Conservation (phyloP, 2,113 vertebrate species). For the Lasiurus cinereus region DNA sequence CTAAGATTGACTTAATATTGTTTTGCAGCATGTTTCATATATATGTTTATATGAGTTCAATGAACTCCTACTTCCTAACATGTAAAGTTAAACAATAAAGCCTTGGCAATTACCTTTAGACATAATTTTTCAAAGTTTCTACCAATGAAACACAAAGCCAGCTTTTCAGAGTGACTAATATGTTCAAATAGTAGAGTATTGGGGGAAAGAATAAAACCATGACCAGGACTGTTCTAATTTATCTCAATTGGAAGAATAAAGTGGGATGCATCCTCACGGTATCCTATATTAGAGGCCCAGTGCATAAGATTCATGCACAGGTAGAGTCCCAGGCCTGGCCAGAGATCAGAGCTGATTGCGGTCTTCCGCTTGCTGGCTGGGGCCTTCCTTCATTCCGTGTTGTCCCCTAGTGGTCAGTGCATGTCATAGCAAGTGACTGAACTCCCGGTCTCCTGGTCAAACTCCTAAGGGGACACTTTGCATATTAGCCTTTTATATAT, state of each 20-base stretch:
- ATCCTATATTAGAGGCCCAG: background rate
- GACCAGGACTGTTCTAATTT: background rate
- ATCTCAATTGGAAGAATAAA: background rate
- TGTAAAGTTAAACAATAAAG: conserved; percentile 47
- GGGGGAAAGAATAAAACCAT: background rate
- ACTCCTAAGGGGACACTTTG: too few species aligned
- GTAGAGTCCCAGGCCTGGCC: too few species aligned
- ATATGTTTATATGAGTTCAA: conserved; percentile 42
- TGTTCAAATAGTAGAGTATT: background rate
- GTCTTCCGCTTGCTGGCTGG: too few species aligned
- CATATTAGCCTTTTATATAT: too few species aligned
- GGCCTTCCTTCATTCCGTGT: too few species aligned
- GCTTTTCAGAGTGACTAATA: conserved; percentile 52
- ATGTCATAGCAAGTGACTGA: too few species aligned
- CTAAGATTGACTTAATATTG: conserved; percentile 56
- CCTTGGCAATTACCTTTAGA: conserved; percentile 13
- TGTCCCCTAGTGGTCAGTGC: too few species aligned
- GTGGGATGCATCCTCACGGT: background rate
- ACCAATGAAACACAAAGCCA: conserved; percentile 40
- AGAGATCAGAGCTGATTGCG: too few species aligned
- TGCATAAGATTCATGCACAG: too few species aligned
- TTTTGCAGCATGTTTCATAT: conserved; percentile 43
- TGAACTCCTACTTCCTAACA: conserved; percentile 50
- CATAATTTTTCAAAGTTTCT: conserved; percentile 37
- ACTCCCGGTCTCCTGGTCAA: too few species aligned